These are phyloP conservation scores for Lampris incognitus DNA, from an alignment of 2,113 vertebrate species.

Conservation along the genomic window DNA sequence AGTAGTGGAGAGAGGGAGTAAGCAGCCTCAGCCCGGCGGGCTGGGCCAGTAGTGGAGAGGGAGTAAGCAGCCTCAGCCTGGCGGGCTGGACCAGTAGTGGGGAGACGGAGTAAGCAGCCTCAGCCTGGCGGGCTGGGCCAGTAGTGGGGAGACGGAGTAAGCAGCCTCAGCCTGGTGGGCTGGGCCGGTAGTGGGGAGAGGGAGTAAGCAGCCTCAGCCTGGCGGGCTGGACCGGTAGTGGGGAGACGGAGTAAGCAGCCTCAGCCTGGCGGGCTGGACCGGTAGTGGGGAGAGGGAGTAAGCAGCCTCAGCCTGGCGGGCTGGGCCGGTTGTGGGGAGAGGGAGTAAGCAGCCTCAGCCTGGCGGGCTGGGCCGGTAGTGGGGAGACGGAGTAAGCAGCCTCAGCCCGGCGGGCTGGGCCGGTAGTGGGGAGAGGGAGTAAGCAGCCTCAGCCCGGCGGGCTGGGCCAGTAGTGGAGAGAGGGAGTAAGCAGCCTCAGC, in stretches of 20 bases:
- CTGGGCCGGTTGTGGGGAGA: conserved; percentile 23
- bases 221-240: conserved; percentile 22
- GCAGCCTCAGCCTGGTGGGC: conserved; percentile 28
- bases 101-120: conserved; percentile 19
- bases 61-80: conserved; percentile 9
- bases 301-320: conserved; percentile 29
- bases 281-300: conserved; percentile 23
- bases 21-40: conserved; percentile 29
- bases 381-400: conserved; percentile 21
- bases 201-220: conserved; percentile 19
- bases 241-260: conserved; percentile 16
- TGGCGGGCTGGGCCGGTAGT: conserved; percentile 19
- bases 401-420: conserved; percentile 17
- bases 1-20: conserved; percentile 23
- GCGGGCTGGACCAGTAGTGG: conserved; percentile 24
- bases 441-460: no score
- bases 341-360: conserved; percentile 20
- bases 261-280: conserved; percentile 16
- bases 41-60: conserved; percentile 18
- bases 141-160: conserved; percentile 19
- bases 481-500: no score
- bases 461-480: no score
- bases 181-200: conserved; percentile 26
- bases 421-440: conserved; percentile 21
- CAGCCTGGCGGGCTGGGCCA: conserved; percentile 14